A percentile compares a stretch with the other conserved stretches of the same genome.
Evolutionary conservation across 1,140 invertebrate genomes (phyloP).

Genomic region (Drosophila tristis): DNA sequence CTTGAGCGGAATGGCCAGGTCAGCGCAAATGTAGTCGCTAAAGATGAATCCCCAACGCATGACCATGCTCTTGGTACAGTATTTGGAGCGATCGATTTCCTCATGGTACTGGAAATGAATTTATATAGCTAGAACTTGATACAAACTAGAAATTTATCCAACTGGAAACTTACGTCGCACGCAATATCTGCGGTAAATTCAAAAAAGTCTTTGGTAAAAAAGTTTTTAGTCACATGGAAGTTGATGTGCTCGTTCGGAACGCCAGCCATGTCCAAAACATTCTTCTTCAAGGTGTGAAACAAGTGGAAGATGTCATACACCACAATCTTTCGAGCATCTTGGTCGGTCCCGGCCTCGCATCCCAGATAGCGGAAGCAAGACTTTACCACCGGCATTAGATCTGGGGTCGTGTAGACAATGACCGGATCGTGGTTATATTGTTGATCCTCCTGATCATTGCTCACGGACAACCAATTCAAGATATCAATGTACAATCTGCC

Average conservation of each 20-base stretch:
- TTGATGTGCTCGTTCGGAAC: constrained; percentile 24
- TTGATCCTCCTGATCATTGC: constrained; percentile 2
- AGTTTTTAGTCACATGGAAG: constrained; percentile 47
- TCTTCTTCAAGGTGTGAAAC: constrained; percentile 62
- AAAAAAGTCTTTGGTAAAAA: constrained; percentile 60
- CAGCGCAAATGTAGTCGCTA: constrained; percentile 67
- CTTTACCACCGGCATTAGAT: constrained; percentile 54
- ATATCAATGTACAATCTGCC: constrained; percentile 58
- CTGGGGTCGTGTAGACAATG: constrained; percentile 54
- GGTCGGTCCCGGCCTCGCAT: constrained; percentile 1
- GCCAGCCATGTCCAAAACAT: constrained; percentile 41
- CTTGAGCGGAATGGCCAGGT: constrained; percentile 57
- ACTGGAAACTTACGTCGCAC: constrained; percentile 55
- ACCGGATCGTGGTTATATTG: constrained; percentile 24
- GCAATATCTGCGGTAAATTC: constrained; percentile 61
- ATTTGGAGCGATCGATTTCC: constrained; percentile 62
- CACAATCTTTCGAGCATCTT: constrained; percentile 12
- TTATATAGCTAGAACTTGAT: neutral
- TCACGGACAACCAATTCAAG: constrained; percentile 40
- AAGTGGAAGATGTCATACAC: constrained; percentile 71
- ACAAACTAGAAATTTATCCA: neutral
- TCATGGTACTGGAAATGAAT: constrained; percentile 33
- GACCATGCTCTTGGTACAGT: constrained; percentile 68
- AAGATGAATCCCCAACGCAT: constrained; percentile 69
- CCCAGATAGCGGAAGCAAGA: constrained; percentile 62